Evolutionary conservation across 2,797 vertebrate genomes (phyloP).

Genomic region (Lacerta bilineata): DNA sequence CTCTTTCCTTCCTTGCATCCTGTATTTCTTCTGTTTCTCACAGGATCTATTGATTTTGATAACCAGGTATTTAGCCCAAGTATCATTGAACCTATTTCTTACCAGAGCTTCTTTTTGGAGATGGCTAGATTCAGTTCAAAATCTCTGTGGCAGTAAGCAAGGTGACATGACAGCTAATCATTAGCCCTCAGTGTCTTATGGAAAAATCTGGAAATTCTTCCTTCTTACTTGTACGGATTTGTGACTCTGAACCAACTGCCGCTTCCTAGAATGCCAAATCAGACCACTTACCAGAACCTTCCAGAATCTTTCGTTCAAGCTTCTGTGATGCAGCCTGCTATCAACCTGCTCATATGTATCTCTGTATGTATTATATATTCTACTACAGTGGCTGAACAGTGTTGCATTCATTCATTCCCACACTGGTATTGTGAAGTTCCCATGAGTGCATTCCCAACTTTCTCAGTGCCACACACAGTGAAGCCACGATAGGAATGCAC

Average conservation of each 20-base stretch:
- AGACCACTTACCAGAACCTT: conserved; percentile 22
- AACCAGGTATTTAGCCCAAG: background rate
- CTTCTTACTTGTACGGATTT: background rate
- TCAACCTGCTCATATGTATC: background rate
- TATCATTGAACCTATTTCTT: background rate
- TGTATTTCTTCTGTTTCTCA: background rate
- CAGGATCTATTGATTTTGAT: background rate
- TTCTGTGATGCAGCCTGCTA: conserved; percentile 18
- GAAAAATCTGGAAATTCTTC: background rate
- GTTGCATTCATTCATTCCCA: background rate
- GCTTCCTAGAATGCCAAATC: background rate
- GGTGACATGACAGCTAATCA: background rate
- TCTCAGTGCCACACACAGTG: background rate
- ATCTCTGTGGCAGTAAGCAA: background rate
- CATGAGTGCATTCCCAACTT: background rate
- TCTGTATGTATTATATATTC: background rate
- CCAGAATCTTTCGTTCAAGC: conserved; percentile 23
- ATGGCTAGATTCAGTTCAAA: conserved; percentile 14
- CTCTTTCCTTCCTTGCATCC: background rate
- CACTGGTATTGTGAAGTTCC: background rate
- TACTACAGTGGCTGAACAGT: background rate
- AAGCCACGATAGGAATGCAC: background rate
- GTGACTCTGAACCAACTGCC: conserved; percentile 22
- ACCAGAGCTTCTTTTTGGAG: background rate
- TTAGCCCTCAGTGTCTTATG: background rate